phyloP scores from a whole-genome alignment of 2,888 invertebrate species.

The Apotomis capreana region DNA sequence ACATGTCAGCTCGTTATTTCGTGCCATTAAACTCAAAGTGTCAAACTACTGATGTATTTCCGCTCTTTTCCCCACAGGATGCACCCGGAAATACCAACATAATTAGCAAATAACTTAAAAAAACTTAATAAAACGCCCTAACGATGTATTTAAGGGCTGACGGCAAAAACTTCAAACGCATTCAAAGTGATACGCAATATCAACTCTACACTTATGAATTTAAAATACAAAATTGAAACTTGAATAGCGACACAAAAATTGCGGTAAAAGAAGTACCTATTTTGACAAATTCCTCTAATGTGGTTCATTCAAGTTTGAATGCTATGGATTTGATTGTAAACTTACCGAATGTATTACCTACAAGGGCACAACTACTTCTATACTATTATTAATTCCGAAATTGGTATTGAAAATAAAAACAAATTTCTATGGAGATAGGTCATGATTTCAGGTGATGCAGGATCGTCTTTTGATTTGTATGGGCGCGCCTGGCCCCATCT shows the following conservation, averaged over 20 bases:
- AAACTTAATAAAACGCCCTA: conserved; percentile 3
- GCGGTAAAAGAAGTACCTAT: neutral
- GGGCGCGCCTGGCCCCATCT: too few relatives aligned
- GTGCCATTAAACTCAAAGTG: conserved; percentile 11
- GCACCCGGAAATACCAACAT: conserved; percentile 22
- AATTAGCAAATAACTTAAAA: conserved; percentile 29
- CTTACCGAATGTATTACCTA: too few relatives aligned
- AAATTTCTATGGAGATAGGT: too few relatives aligned
- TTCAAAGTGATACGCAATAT: neutral
- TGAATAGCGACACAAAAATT: neutral
- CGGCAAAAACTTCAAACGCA: neutral
- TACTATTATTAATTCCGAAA: too few relatives aligned
- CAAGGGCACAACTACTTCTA: too few relatives aligned
- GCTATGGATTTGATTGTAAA: neutral
- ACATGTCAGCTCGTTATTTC: neutral
- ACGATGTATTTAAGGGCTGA: conserved; percentile 27
- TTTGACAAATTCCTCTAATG: neutral
- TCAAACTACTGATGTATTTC: conserved; percentile 21
- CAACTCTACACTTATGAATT: neutral
- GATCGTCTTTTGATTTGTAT: too few relatives aligned
- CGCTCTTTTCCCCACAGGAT: conserved; percentile 3
- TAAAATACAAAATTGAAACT: neutral
- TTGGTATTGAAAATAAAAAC: too few relatives aligned
- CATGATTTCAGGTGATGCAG: too few relatives aligned
- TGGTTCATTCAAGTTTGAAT: neutral